Evolutionary conservation across 37 sponge, comb jelly and placozoan species (phyloP).

Genomic region (Chondrilla cf. caribensis): DNA sequence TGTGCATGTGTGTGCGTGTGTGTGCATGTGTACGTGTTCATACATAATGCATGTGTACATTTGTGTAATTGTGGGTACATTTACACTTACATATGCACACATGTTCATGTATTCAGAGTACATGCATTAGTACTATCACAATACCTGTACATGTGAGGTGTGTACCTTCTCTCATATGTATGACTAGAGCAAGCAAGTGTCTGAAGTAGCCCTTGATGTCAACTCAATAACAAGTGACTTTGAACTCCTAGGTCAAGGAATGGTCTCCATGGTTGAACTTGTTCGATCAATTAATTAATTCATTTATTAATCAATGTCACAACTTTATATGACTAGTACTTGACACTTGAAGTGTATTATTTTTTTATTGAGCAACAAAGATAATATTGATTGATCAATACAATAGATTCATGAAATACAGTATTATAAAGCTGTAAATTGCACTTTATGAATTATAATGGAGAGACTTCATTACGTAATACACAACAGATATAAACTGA

Average conservation of each 20-base stretch:
- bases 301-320: too few species aligned
- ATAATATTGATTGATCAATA: too few species aligned
- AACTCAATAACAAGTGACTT: constrained; percentile 66
- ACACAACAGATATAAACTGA: too few species aligned
- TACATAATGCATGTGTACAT: background rate
- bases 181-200: background rate
- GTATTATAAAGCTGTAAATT: too few species aligned
- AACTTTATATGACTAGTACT: too few species aligned
- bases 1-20: background rate
- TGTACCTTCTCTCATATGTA: background rate
- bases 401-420: too few species aligned
- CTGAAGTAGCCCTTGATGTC: constrained; percentile 37
- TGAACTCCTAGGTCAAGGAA: constrained; percentile 62
- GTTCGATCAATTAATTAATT: too few species aligned
- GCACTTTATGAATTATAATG: too few species aligned
- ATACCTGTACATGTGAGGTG: too few species aligned
- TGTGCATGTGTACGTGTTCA: background rate
- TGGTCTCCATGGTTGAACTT: constrained; percentile 73
- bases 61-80: background rate
- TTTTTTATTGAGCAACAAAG: too few species aligned
- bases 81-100: background rate
- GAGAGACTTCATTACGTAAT: too few species aligned
- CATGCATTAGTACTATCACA: background rate
- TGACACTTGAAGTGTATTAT: too few species aligned
- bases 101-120: background rate